Conservation (phyloP, 2,113 vertebrate genomes). For the Cnemophilus loriae region DNA sequence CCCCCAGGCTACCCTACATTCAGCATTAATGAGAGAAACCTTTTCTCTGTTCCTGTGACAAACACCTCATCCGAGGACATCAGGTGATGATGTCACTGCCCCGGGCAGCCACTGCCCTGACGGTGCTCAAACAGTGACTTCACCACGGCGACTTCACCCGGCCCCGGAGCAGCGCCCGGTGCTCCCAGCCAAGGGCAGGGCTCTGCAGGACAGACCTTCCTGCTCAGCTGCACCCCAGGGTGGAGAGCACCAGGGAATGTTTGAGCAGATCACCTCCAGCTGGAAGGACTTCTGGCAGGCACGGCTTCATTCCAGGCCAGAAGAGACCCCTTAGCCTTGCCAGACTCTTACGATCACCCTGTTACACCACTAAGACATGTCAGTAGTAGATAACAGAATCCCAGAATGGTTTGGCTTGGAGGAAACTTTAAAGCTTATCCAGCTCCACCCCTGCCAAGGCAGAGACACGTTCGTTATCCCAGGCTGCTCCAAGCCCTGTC, state of each 20-base stretch:
- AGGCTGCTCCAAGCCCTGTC: background rate
- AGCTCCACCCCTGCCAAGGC: background rate
- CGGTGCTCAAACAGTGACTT: background rate
- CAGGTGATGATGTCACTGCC: background rate
- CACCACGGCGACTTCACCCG: background rate
- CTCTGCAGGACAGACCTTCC: background rate
- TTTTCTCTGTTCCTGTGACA: background rate
- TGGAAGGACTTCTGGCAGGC: no score
- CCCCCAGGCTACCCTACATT: rapidly evolving
- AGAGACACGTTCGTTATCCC: background rate
- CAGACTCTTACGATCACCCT: background rate
- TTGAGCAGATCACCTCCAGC: background rate
- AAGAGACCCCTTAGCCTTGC: background rate
- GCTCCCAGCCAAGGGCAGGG: background rate
- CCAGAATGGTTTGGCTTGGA: background rate
- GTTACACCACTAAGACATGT: background rate
- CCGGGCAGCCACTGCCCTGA: background rate
- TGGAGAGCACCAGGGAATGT: background rate
- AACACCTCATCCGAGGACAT: background rate
- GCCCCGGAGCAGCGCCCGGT: background rate
- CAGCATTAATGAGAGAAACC: background rate
- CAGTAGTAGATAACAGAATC: background rate
- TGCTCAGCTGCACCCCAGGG: rapidly evolving
- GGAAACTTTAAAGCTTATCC: background rate
- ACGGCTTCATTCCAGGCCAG: background rate